Evolutionary conservation across 1,140 invertebrate species (phyloP), one percentile per base, ranked within the genome.

Genomic region (Neelides sp.): DNA sequence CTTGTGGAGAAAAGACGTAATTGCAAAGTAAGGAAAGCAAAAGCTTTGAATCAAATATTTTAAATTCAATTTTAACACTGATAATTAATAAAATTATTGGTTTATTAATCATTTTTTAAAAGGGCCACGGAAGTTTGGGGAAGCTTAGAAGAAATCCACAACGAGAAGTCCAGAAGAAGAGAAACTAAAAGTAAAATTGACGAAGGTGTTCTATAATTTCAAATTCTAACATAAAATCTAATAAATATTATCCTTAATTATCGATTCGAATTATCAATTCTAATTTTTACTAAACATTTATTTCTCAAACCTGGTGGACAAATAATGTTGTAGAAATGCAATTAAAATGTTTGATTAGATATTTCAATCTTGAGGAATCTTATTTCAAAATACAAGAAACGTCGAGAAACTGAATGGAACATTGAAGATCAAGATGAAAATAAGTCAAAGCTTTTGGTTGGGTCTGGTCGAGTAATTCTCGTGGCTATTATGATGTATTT

Each of bases 1-100:
- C 0, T 93, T 88, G 66, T 89, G 91, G 77, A 75, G 88, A 43
- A 85, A 83, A 69, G 92, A 96, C 75, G 86, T 96, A 12, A 90
- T 95, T 71, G 79, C 83, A 15, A 90, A 89, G 78, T 79, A 71
- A 69, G 66, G n/a, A n/a, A n/a, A n/a, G 32, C 30, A n/a, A 15
- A 35, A 22, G 27, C 19, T 32, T n/a, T 22, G 43, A 26, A 17
- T n/a, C 12, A 2, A n/a, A 28, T 45, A 1, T 37, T 24, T 12
- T 13, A 24, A 19, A 5, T 43, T 8, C 27, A 15, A 44, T 12
- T 32, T 24, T 8, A 40, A 50, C n/a, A n/a, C n/a, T n/a, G 28
- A 40, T 13, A 15, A 45, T 37, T 24, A 20, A 3, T 4, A 32
- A 41, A 20, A 36, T 54, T 10, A n/a, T n/a, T n/a, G n/a, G n/a